phyloP scores from a whole-genome alignment of 2,113 vertebrate genomes.

The Sminthopsis crassicaudata region DNA sequence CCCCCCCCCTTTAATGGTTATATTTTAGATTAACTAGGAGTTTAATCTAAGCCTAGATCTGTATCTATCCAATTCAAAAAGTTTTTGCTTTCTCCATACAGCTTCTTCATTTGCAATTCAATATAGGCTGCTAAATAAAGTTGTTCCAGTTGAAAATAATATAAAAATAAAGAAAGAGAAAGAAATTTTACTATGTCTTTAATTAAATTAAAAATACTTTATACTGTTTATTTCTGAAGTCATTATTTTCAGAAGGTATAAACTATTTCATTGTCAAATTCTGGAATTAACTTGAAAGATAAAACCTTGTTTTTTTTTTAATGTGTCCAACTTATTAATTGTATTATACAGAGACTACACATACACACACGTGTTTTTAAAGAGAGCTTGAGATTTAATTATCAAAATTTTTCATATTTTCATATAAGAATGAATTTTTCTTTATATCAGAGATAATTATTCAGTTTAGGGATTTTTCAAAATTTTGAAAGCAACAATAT shows the following conservation, averaged over 20 bases:
- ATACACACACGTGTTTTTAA: slow-evolving; percentile 26
- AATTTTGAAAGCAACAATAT: not conserved
- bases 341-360: slow-evolving; percentile 42
- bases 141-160: slow-evolving; percentile 50
- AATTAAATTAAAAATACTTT: slow-evolving; percentile 52
- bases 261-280: slow-evolving; percentile 40
- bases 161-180: slow-evolving; percentile 60
- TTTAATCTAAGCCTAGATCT: slow-evolving; percentile 39
- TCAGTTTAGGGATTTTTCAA: not conserved
- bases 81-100: slow-evolving; percentile 1
- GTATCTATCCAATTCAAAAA: slow-evolving; percentile 42
- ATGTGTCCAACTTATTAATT: slow-evolving; percentile 36
- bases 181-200: slow-evolving; percentile 17
- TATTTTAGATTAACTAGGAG: not conserved
- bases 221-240: slow-evolving; percentile 45
- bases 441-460: slow-evolving; percentile 19
- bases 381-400: slow-evolving; percentile 44
- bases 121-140: slow-evolving; percentile 37
- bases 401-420: slow-evolving; percentile 62
- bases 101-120: slow-evolving; percentile 44
- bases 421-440: slow-evolving; percentile 38
- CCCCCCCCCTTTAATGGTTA: not conserved
- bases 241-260: slow-evolving; percentile 52
- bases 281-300: slow-evolving; percentile 57
- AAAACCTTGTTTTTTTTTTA: slow-evolving; percentile 39